A percentile compares a stretch with the other conserved stretches of the same genome.
These are phyloP conservation scores for Anorthoa munda DNA, from an alignment of 2,888 invertebrate species.

Conservation along the genomic window DNA sequence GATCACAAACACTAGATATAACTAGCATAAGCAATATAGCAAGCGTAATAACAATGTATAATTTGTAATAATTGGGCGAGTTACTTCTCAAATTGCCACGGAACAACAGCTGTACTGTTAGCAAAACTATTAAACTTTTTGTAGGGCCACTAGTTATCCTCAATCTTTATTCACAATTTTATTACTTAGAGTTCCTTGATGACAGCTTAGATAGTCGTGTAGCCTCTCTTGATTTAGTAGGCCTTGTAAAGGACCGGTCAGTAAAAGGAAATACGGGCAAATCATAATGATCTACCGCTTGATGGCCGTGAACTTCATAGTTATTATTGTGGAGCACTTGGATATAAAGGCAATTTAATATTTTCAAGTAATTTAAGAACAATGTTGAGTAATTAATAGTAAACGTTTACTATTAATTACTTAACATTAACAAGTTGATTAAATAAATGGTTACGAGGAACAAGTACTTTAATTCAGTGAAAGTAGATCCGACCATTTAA, in stretches of 20 bases:
- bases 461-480: constrained; percentile 31
- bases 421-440: too few relatives aligned
- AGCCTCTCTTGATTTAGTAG: constrained; percentile 32
- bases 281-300: constrained; percentile 31
- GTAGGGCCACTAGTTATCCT: constrained; percentile 40
- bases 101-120: constrained; percentile 6
- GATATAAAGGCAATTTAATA: neutral
- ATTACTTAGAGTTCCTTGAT: constrained; percentile 54
- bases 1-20: neutral
- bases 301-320: constrained; percentile 26
- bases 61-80: constrained; percentile 36
- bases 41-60: constrained; percentile 22
- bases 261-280: constrained; percentile 18
- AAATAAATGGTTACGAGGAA: neutral
- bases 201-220: constrained; percentile 37
- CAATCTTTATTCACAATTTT: constrained; percentile 52
- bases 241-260: constrained; percentile 50
- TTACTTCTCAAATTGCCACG: constrained; percentile 15
- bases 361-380: neutral
- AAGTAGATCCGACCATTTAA: constrained; percentile 27
- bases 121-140: constrained; percentile 29
- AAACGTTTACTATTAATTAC: too few relatives aligned
- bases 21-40: neutral
- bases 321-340: constrained; percentile 4
- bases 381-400: neutral